Base-by-base conservation (phyloP, 2,888 invertebrate species). In the Leptopilina drosophilae region DNA sequence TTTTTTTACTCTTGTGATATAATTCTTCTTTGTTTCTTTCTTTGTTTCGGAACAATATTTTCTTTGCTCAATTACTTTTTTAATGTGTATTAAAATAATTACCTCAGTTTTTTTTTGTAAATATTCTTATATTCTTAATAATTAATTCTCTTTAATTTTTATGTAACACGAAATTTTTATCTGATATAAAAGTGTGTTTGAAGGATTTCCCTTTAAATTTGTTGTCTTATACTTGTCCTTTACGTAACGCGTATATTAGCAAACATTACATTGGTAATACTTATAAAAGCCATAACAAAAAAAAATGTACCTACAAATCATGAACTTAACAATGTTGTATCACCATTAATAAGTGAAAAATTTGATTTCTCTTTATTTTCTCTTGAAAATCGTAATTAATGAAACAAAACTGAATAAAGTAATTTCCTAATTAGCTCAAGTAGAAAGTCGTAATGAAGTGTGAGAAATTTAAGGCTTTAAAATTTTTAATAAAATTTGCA, bases 251-350 rank as follows among this genome's bases (percentile, higher is more conserved):
- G 11, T 3, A 46, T 67, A 69, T 33, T 49, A 59, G 73, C 78
- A 79, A 83, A 82, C 67, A 83, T 82, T 82, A 76, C 78, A n/a
- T 33, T 33, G 33, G 78, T 81, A 78, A 81, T 80, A 78, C 59
- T 69, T 0, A 67, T 53, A 69, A 26, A 20, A 3, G 26, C 14
- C 14, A 53, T 20, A 20, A 20, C 20, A 53, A 7, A 6, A 33
- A 69, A 53, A 62, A 59, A n/a, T 14, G 14, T 49, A 69, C 5
- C 12, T 46, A 6, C 49, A 26, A 49, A 49, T 69, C 20, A 20
- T 49, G 6, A 69, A 69, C n/a, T n/a, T 59, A 59, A 14, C 14
- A 69, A 49, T 14, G 15, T 69, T 69, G 1, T 49, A 42, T 42
- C 42, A 14, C 12, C 49, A 49, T 7, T 69, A 49, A 69, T 15